Base-by-base conservation (phyloP, 2,888 invertebrate genomes). In the Scrobipalpa costella region DNA sequence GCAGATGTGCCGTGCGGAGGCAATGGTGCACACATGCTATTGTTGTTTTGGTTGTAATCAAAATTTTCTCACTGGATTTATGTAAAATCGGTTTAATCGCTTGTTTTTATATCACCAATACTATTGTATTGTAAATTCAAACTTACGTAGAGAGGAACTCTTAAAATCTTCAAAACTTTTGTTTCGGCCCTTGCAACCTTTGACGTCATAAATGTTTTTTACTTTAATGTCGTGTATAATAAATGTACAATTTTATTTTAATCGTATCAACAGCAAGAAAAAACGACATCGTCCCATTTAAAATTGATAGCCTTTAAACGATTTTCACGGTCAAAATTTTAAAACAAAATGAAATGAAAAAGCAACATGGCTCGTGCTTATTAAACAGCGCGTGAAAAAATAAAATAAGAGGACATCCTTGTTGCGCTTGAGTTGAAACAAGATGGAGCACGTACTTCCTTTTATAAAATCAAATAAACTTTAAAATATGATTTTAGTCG, bases 321-420 rank as follows among this genome's bases (percentile, higher is more conserved):
- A 40, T 40, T 40, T 40, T 44, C 55, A 55, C 1, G 27, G 15
- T 34, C 33, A 9, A 34, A 34, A 15, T 15, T 34, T 6, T 19
- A 34, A 55, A 34, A 15, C 7, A 33, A 52, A 52, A 21, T 5
- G 5, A 55, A 55, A 34, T 34, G 7, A n/a, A 55, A 58, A 58
- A 21, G 3, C 49, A 63, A 52, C 34, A 60, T 76, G 80, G 76
- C 82, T 81, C 79, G 80, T 80, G 78, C 77, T 77, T 71, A 15
- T 7, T 55, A 13, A 34, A 33, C n/a, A 34, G n/a, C 33, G 55
- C 55, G 55, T 75, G 65, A 66, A 77, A 76, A 27, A 27, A 27
- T 27, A 27, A 81, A 80, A 78, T 74, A 81, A 83, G 82, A 79
- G 75, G 71, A 78, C 79, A 79, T 77, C 80, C 78, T 77, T 68